Percentiles rank a stretch among this genome's conserved stretches.
These are phyloP conservation scores for Calliphora vomitoria DNA, from an alignment of 2,888 invertebrate genomes.

Conservation along the genomic window DNA sequence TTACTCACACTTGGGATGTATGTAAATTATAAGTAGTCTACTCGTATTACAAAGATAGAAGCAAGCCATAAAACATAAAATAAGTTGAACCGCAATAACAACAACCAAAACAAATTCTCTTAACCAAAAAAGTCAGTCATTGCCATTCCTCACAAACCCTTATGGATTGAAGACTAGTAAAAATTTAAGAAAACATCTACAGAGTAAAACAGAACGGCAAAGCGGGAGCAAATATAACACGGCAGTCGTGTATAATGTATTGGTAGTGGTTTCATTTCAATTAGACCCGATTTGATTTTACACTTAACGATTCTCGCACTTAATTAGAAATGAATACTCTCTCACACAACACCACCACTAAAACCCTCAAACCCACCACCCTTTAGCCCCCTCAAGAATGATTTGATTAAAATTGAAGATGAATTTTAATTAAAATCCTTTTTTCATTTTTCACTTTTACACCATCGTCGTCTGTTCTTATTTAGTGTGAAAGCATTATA, in stretches of 20 bases:
- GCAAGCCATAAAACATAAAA: slow-evolving; percentile 44
- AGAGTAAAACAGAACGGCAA: neutral
- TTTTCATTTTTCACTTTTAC: slow-evolving; percentile 67
- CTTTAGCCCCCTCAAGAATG: slow-evolving; percentile 77
- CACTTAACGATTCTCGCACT: slow-evolving; percentile 84
- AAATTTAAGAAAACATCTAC: neutral
- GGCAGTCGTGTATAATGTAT: neutral
- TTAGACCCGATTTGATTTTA: slow-evolving; percentile 83
- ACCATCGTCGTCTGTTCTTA: slow-evolving; percentile 46
- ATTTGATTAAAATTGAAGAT: slow-evolving; percentile 85
- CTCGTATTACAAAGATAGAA: slow-evolving; percentile 27
- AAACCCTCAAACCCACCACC: neutral
- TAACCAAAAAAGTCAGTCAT: slow-evolving; percentile 35
- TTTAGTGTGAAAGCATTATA: slow-evolving; percentile 17
- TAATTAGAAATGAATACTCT: slow-evolving; percentile 82
- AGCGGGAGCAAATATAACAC: neutral
- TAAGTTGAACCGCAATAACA: slow-evolving; percentile 36
- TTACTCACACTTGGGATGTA: slow-evolving; percentile 34
- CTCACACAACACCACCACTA: slow-evolving; percentile 13
- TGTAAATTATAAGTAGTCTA: slow-evolving; percentile 56
- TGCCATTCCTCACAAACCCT: neutral
- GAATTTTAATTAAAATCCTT: slow-evolving; percentile 84
- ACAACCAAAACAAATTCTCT: neutral
- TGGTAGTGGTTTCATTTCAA: slow-evolving; percentile 70
- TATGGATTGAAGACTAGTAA: neutral